phyloP scores from a whole-genome alignment of 64 coral and sea anemone genomes.

The Acropora yongei region DNA sequence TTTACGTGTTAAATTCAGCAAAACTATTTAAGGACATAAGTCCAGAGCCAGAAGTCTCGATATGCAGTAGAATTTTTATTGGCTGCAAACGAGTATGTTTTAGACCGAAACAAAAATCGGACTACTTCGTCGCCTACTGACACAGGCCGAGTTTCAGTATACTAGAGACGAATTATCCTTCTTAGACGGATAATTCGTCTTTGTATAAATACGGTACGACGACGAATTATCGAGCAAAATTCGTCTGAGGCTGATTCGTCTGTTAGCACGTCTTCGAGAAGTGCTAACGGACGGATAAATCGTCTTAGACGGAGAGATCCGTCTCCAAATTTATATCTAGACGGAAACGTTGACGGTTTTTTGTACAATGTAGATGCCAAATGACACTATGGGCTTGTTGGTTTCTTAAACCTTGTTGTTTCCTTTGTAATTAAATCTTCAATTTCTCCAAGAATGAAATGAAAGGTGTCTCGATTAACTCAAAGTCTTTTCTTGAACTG shows the following conservation, averaged over 20 bases:
- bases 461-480: background rate
- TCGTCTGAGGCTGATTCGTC: background rate
- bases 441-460: background rate
- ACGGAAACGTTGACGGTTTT: background rate
- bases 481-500: no score
- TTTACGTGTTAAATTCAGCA: no score
- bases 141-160: no score
- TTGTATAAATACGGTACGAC: background rate
- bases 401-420: no score
- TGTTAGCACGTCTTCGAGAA: conserved; percentile 1
- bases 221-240: background rate
- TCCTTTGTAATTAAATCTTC: background rate
- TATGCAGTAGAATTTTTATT: no score
- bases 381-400: no score
- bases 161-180: background rate
- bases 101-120: no score
- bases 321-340: conserved; percentile 7
- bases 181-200: background rate
- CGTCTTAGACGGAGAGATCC: background rate
- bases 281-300: background rate
- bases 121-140: no score
- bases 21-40: no score
- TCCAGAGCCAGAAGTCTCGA: no score
- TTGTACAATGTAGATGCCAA: no score
- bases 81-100: no score